Percentiles rank a stretch among this genome's conserved stretches.
Evolutionary conservation across 2,888 invertebrate genomes (phyloP).

Genomic region (Synergus laeviventris): DNA sequence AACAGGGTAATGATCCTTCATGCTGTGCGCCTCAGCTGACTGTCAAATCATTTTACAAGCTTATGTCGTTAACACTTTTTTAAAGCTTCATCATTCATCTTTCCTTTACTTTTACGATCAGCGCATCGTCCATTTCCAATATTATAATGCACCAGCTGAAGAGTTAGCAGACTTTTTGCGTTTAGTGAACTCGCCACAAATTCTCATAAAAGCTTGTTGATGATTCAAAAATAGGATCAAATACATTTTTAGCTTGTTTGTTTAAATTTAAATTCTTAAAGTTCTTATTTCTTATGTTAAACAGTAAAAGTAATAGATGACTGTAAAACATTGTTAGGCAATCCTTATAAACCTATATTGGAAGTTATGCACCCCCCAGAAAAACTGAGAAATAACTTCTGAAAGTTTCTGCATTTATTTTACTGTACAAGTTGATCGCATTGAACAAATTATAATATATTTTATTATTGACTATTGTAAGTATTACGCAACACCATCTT

Average conservation of each 20-base stretch:
- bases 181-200: neutral
- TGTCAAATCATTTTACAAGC: constrained; percentile 37
- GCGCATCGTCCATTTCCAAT: constrained; percentile 18
- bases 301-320: neutral
- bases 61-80: constrained; percentile 11
- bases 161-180: neutral
- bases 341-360: neutral
- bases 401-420: constrained; percentile 7
- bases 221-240: constrained; percentile 8
- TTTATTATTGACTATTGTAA: neutral
- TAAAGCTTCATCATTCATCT: constrained; percentile 38
- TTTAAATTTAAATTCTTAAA: constrained; percentile 3
- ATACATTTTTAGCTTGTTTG: neutral
- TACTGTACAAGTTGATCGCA: neutral
- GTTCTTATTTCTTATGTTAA: neutral
- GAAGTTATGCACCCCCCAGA: neutral
- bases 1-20: constrained; percentile 55
- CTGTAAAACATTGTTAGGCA: neutral
- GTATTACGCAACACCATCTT: neutral
- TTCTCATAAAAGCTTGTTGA: constrained; percentile 12
- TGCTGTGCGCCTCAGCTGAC: constrained; percentile 49
- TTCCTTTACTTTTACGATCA: constrained; percentile 41
- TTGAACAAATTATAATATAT: constrained; percentile 7
- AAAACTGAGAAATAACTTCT: neutral
- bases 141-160: constrained; percentile 21